Percentiles rank a stretch among this genome's conserved stretches.
phyloP scores from a whole-genome alignment of 1,140 invertebrate species.

The Propsilocerus akamusi region DNA sequence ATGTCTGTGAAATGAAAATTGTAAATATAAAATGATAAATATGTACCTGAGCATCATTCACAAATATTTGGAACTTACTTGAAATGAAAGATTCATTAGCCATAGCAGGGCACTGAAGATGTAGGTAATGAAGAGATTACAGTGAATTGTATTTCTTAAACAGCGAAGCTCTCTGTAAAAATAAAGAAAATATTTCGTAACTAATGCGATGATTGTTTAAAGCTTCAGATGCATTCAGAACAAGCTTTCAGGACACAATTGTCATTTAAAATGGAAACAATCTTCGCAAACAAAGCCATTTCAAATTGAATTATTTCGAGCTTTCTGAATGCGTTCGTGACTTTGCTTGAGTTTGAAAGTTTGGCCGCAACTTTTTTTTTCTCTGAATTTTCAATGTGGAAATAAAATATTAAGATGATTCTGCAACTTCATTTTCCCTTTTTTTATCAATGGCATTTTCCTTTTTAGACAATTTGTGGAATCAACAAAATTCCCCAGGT shows the following conservation, averaged over 20 bases:
- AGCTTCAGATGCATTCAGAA: background rate
- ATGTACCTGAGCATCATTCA: no score
- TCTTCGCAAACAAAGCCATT: background rate
- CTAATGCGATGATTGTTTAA: background rate
- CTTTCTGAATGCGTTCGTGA: no score
- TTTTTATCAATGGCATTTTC: no score
- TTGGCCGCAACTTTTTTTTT: no score
- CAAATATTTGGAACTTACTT: constrained; percentile 19
- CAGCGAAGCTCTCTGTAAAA: constrained; percentile 72
- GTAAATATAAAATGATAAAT: background rate
- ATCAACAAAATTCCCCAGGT: no score
- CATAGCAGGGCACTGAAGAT: constrained; percentile 24
- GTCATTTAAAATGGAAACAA: background rate
- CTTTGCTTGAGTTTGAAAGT: no score
- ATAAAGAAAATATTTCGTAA: constrained; percentile 13
- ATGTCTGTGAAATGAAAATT: constrained; percentile 13
- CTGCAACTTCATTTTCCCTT: no score
- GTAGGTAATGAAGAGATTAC: constrained; percentile 25
- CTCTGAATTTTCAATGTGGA: no score
- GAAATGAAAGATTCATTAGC: constrained; percentile 21
- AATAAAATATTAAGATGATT: no score
- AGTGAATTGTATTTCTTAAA: constrained; percentile 66
- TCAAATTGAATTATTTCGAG: background rate
- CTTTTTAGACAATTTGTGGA: no score
- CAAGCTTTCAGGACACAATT: background rate